Evolutionary conservation across 2,888 invertebrate species (phyloP).

Genomic region (Ariolimax columbianus): DNA sequence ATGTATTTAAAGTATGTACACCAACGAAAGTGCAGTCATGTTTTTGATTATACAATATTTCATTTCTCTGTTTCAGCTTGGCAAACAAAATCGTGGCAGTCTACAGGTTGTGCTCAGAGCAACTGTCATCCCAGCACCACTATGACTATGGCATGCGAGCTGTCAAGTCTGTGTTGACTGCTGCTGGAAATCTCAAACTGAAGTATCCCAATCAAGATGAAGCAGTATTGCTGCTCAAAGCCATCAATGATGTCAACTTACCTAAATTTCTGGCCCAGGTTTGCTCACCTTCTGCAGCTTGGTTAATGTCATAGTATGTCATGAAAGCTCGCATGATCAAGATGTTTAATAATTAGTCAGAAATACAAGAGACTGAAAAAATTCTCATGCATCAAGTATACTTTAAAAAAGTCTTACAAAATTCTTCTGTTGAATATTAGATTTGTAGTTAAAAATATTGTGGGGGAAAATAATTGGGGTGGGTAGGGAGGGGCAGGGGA

Average conservation of each 20-base stretch:
- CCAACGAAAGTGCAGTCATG: too few species aligned
- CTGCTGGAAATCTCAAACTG: slow-evolving; percentile 79
- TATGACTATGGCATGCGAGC: slow-evolving; percentile 81
- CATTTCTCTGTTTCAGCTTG: slow-evolving; percentile 64
- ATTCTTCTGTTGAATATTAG: too few species aligned
- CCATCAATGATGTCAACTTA: slow-evolving; percentile 79
- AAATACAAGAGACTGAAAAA: too few species aligned
- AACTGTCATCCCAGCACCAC: slow-evolving; percentile 79
- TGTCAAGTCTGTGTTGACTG: slow-evolving; percentile 79
- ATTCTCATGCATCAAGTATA: too few species aligned
- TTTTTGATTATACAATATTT: too few species aligned
- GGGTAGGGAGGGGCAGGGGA: too few species aligned
- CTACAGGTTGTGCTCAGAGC: slow-evolving; percentile 79
- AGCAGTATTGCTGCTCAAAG: slow-evolving; percentile 78
- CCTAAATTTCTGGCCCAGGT: slow-evolving; percentile 80
- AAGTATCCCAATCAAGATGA: slow-evolving; percentile 77
- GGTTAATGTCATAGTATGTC: background rate
- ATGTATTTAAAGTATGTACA: too few species aligned
- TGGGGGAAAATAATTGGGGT: too few species aligned
- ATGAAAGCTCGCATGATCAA: too few species aligned
- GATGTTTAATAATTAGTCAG: too few species aligned
- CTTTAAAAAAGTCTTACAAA: too few species aligned
- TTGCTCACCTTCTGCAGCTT: background rate
- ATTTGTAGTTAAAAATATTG: too few species aligned
- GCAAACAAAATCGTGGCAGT: slow-evolving; percentile 79